Conservation (phyloP, 2,797 vertebrate species). For the Microcaecilia unicolor region DNA sequence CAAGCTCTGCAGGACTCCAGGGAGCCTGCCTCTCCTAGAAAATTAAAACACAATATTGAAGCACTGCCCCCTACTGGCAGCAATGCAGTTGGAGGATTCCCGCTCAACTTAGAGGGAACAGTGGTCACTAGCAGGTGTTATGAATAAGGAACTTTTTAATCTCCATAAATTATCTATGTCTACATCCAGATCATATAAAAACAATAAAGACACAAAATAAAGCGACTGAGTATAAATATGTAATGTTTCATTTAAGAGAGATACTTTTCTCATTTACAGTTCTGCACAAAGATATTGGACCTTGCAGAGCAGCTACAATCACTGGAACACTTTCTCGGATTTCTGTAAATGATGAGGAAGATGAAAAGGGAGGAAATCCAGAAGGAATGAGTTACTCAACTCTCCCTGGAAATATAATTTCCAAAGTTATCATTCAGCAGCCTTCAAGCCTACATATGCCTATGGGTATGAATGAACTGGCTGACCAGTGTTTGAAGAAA, state of each 20-base stretch:
- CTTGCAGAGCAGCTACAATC: conserved; percentile 90
- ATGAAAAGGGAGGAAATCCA: conserved; percentile 68
- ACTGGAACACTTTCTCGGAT: conserved; percentile 95
- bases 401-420: conserved; percentile 95
- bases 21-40: too few species aligned
- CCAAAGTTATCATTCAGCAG: conserved; percentile 97
- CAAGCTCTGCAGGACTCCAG: too few species aligned
- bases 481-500: conserved; percentile 79
- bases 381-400: conserved; percentile 96
- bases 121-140: background rate
- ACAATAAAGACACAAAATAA: background rate
- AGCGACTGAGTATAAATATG: background rate
- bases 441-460: conserved; percentile 88
- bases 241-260: conserved; percentile 7
- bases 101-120: too few species aligned
- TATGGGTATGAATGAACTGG: conserved; percentile 79
- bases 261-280: conserved; percentile 57
- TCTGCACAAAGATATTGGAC: conserved; percentile 95
- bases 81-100: too few species aligned
- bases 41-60: too few species aligned
- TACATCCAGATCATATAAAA: background rate
- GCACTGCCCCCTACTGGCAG: too few species aligned
- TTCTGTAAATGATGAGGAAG: conserved; percentile 92
- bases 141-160: background rate
- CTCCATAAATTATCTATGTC: background rate